Base-by-base conservation (phyloP, 1,140 invertebrate genomes). In the Plodia interpunctella region DNA sequence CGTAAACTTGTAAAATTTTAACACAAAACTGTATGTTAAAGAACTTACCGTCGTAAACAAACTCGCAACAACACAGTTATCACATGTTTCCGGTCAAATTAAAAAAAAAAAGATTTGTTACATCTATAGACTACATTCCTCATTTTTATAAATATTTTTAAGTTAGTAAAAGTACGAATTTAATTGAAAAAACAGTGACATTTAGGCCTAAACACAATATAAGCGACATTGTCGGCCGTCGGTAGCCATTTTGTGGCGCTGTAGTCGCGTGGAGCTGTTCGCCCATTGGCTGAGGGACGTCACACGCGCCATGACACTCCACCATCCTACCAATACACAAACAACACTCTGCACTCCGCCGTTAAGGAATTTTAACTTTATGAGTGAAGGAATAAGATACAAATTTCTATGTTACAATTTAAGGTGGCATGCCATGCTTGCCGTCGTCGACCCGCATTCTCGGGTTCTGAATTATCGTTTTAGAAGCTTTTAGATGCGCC, bases 191-290 rank as follows among this genome's bases (percentile, higher is more conserved):
- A 53, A 25, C 19, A 53, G 17, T 56, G 70, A 76, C 76, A 73
- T 80, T 80, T 88, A 87, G 86, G 86, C 86, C 86, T 88, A 87
- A 86, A 83, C 75, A 76, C 72, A 72, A 69, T 64, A 77, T 76
- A 80, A 76, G 84, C 84, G 86, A 78, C 86, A 81, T 80, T 76
- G 72, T 38, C 55, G 73, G 57, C 80, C 76, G 80, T 65, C 83
- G 83, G 81, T 84, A 65, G 86, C 86, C 86, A 87, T 88, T 70
- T 88, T 88, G 84, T 85, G 84, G 80, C 81, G 86, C 83, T 86
- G 70, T 68, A 65, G 80, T 87, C 79, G 83, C 82, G 65, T 68
- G 65, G 67, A 65, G 58, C 68, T 62, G 65, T 67, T 68, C 75
- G 80, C 83, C 82, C 77, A 88, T 88, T 88, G 86, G 86, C 55